phyloP scores from a whole-genome alignment of 1,140 invertebrate genomes.

The Meloidogyne hapla region DNA sequence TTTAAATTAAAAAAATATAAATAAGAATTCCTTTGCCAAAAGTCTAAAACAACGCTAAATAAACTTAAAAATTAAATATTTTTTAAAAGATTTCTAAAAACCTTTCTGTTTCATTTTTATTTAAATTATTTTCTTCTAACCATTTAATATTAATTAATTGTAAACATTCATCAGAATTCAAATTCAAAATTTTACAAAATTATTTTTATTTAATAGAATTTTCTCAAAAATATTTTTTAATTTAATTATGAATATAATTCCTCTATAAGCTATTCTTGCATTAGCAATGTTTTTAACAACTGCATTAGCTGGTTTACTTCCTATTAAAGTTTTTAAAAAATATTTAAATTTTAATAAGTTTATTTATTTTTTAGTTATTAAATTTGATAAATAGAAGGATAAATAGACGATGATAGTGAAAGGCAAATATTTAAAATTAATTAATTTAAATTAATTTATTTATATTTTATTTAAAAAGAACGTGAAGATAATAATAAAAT shows the following conservation, averaged over 20 bases:
- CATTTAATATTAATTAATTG: too few species aligned
- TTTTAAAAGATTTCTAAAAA: too few species aligned
- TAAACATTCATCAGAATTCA: too few species aligned
- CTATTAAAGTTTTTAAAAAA: conserved; percentile 50
- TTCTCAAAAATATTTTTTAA: not conserved
- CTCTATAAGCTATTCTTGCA: conserved; percentile 49
- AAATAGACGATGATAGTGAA: not conserved
- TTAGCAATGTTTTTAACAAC: conserved; percentile 56
- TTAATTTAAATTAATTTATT: not conserved
- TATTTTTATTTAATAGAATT: not conserved
- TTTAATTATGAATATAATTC: conserved; percentile 39
- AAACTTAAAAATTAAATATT: too few species aligned
- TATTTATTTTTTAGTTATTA: not conserved
- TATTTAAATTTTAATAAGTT: not conserved
- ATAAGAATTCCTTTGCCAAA: too few species aligned
- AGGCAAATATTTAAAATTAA: not conserved
- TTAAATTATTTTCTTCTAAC: too few species aligned
- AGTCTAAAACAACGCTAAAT: too few species aligned
- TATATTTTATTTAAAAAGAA: too few species aligned
- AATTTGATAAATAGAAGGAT: conserved; percentile 1
- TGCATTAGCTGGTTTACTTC: conserved; percentile 54
- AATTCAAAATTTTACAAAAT: too few species aligned
- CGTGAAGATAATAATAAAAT: too few species aligned
- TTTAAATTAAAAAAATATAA: too few species aligned
- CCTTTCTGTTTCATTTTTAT: too few species aligned